A percentile compares a stretch with the other conserved stretches of the same genome.
These are phyloP conservation scores for Hipparchia sbordonii DNA, from an alignment of 2,888 invertebrate genomes.

Conservation along the genomic window DNA sequence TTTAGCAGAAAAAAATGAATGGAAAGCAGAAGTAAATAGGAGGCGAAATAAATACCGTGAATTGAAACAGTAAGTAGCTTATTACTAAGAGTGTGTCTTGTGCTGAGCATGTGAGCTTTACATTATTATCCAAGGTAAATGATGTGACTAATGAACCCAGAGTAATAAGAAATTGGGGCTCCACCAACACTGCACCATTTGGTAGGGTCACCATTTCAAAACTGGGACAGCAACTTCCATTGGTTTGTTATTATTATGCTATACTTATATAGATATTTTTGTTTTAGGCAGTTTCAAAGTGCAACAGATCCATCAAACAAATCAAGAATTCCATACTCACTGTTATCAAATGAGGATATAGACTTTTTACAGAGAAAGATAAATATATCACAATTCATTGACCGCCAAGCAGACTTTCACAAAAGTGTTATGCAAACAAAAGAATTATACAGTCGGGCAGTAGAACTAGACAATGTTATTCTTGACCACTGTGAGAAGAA, in stretches of 20 bases:
- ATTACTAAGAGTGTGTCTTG: not conserved
- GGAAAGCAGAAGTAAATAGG: slow-evolving; percentile 70
- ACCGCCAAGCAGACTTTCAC: slow-evolving; percentile 64
- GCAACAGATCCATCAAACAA: slow-evolving; percentile 56
- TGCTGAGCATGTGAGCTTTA: no score
- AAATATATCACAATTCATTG: slow-evolving; percentile 63
- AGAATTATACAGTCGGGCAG: slow-evolving; percentile 54
- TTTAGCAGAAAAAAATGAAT: slow-evolving; percentile 66
- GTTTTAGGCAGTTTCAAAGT: slow-evolving; percentile 63
- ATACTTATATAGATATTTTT: not conserved
- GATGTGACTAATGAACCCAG: no score
- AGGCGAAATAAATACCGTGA: slow-evolving; percentile 70
- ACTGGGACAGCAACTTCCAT: no score
- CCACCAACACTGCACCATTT: no score
- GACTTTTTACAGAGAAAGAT: slow-evolving; percentile 70
- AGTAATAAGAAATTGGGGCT: no score
- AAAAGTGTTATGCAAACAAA: slow-evolving; percentile 58
- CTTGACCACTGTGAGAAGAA: slow-evolving; percentile 58
- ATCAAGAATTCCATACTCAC: slow-evolving; percentile 64
- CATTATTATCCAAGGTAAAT: no score
- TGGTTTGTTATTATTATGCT: no score
- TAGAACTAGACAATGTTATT: slow-evolving; percentile 62
- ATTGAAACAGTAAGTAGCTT: slow-evolving; percentile 65
- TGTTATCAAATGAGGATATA: slow-evolving; percentile 71
- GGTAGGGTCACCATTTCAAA: no score